Evolutionary conservation across 2,797 vertebrate genomes (phyloP).

Genomic region (Phalanger gymnotis): DNA sequence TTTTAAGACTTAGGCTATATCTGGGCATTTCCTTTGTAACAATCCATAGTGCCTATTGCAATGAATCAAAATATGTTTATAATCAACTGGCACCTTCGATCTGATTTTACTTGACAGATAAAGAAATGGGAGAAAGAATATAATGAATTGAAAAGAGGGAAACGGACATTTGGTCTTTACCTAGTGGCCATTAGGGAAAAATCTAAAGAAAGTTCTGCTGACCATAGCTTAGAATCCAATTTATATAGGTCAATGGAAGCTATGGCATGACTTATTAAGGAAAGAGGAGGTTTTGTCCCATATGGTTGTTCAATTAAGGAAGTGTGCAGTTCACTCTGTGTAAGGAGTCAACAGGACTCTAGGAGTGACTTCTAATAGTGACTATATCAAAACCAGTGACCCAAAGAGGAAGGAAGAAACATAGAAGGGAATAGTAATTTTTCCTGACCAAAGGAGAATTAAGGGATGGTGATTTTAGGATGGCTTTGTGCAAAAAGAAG

Average conservation of each 20-base stretch:
- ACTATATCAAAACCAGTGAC: too few relatives aligned
- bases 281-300: conserved; percentile 11
- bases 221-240: background rate
- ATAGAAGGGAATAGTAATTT: background rate
- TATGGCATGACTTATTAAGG: background rate
- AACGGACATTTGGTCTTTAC: background rate
- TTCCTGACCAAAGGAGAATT: background rate
- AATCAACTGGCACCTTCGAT: background rate
- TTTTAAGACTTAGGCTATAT: background rate
- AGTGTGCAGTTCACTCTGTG: background rate
- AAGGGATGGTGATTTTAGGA: background rate
- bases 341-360: background rate
- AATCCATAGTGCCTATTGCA: background rate
- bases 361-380: background rate
- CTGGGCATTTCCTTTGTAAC: background rate
- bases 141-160: background rate
- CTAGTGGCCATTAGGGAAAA: background rate
- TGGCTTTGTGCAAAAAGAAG: background rate
- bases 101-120: background rate
- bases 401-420: background rate
- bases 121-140: background rate
- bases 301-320: background rate
- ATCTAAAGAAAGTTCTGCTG: background rate
- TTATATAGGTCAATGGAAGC: background rate
- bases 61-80: background rate